These are phyloP conservation scores for Hyperoodon ampullatus DNA, from an alignment of 2,113 vertebrate species.

Conservation along the genomic window DNA sequence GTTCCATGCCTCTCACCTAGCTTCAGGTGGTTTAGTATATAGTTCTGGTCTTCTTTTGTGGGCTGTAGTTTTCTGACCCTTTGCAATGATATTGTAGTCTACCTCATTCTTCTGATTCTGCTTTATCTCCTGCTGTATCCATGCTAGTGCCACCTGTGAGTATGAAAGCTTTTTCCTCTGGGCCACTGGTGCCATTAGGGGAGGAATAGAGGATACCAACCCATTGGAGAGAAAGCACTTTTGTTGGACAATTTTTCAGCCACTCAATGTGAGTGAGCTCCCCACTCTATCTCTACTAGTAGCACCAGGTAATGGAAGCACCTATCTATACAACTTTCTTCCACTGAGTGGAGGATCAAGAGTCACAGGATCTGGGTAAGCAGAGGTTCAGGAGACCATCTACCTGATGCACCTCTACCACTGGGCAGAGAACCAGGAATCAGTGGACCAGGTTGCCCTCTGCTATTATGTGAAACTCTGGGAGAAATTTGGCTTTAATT, in stretches of 20 bases:
- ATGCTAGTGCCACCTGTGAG: background rate
- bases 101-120: background rate
- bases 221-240: background rate
- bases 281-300: background rate
- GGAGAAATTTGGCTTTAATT: background rate
- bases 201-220: background rate
- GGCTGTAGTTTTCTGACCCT: background rate
- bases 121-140: background rate
- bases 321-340: background rate
- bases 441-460: background rate
- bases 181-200: background rate
- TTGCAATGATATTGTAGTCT: background rate
- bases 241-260: background rate
- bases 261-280: background rate
- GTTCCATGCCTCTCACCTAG: background rate
- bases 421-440: background rate
- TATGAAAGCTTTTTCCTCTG: background rate
- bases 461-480: background rate
- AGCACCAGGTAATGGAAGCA: background rate
- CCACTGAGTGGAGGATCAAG: background rate
- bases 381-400: background rate
- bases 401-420: background rate
- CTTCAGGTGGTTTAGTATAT: background rate
- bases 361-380: background rate
- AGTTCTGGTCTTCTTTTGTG: background rate